Percentiles rank a stretch among this genome's conserved stretches.
These are phyloP conservation scores for Dermochelys coriacea DNA, from an alignment of 2,797 vertebrate species.

Conservation along the genomic window DNA sequence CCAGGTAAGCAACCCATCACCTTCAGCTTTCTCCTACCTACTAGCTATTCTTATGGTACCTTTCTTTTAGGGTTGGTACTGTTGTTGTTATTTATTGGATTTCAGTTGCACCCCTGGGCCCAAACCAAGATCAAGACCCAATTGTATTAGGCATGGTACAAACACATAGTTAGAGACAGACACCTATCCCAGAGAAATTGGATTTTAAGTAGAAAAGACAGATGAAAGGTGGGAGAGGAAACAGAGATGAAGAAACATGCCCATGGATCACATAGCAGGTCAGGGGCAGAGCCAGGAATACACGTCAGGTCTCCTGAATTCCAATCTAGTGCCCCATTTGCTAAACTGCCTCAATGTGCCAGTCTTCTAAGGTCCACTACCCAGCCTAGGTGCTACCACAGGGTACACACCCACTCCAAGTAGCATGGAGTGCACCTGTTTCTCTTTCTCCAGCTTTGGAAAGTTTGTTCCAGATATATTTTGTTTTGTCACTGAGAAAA, in stretches of 20 bases:
- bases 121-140: not conserved
- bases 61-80: not conserved
- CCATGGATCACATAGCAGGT: not conserved
- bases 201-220: not conserved
- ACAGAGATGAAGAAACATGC: not conserved
- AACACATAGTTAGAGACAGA: not conserved
- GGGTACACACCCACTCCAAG: not conserved
- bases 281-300: not conserved
- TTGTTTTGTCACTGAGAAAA: not conserved
- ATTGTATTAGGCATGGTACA: not conserved
- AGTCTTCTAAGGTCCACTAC: not conserved
- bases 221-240: not conserved
- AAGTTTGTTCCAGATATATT: not conserved
- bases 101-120: not conserved
- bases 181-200: not conserved
- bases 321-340: not conserved
- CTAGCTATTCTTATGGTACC: not conserved
- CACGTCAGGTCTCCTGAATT: not conserved
- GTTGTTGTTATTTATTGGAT: not conserved
- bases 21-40: not conserved
- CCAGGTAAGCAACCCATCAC: not conserved
- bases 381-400: too few relatives aligned
- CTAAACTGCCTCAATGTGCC: not conserved
- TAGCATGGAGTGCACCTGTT: not conserved
- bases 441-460: not conserved